Evolutionary conservation across 2,113 vertebrate genomes (phyloP).

Genomic region (Crocuta crocuta): DNA sequence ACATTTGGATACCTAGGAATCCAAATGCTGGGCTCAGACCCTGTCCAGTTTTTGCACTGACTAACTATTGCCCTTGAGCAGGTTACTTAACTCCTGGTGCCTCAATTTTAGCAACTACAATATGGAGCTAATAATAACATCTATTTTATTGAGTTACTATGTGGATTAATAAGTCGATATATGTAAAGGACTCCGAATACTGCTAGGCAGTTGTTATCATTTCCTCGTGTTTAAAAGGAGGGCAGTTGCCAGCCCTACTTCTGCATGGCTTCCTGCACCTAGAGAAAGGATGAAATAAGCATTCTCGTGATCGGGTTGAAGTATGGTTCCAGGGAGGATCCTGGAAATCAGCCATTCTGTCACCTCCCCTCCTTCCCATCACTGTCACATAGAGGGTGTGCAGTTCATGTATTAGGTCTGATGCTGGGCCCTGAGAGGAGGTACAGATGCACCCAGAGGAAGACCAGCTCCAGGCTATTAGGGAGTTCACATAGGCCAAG

Average conservation of each 20-base stretch:
- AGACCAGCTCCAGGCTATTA: neutral
- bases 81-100: neutral
- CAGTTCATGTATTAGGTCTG: too few relatives aligned
- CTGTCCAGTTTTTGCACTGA: neutral
- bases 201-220: neutral
- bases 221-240: neutral
- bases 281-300: neutral
- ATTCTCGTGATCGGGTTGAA: neutral
- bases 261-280: neutral
- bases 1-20: neutral
- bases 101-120: neutral
- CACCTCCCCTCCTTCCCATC: too few relatives aligned
- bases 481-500: too few relatives aligned
- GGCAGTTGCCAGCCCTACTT: neutral
- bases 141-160: neutral
- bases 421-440: neutral
- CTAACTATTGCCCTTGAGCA: neutral
- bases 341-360: neutral
- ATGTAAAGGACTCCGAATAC: neutral
- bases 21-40: neutral
- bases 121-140: neutral
- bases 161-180: neutral
- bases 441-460: neutral
- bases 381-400: rapidly evolving
- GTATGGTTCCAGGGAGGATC: neutral